phyloP scores from a whole-genome alignment of 2,797 vertebrate species.

The Orestias chungarensis region DNA sequence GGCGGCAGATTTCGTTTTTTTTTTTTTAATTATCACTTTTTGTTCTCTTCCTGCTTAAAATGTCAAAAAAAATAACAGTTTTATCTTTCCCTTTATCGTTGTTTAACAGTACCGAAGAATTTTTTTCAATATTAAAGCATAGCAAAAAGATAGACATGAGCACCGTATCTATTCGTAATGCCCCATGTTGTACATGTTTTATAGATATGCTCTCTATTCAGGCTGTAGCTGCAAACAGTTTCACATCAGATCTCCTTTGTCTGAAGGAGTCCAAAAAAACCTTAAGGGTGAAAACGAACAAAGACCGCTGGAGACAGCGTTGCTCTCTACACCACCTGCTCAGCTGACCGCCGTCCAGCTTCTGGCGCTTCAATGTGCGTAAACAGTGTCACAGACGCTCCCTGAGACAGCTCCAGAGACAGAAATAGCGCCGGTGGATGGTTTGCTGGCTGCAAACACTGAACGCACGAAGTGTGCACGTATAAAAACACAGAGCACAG shows the following conservation, averaged over 20 bases:
- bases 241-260: slow-evolving; percentile 4
- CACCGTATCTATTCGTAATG: neutral
- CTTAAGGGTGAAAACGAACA: slow-evolving; percentile 10
- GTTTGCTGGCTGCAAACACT: slow-evolving; percentile 33
- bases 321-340: slow-evolving; percentile 35
- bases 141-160: neutral
- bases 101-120: neutral
- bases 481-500: neutral
- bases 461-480: slow-evolving; percentile 7
- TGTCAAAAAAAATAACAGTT: neutral
- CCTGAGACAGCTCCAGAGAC: slow-evolving; percentile 66
- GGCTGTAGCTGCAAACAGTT: slow-evolving; percentile 15
- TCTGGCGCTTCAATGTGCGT: slow-evolving; percentile 29
- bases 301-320: slow-evolving; percentile 35
- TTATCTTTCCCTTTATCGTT: neutral
- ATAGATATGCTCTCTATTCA: neutral
- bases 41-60: neutral
- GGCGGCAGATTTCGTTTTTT: neutral
- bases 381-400: slow-evolving; percentile 33
- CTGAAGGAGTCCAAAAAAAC: neutral
- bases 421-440: slow-evolving; percentile 57
- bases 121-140: neutral
- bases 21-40: neutral
- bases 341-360: slow-evolving; percentile 24
- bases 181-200: neutral